These are phyloP conservation scores for Geotrypetes seraphini DNA, from an alignment of 2,797 vertebrate species.

Conservation along the genomic window DNA sequence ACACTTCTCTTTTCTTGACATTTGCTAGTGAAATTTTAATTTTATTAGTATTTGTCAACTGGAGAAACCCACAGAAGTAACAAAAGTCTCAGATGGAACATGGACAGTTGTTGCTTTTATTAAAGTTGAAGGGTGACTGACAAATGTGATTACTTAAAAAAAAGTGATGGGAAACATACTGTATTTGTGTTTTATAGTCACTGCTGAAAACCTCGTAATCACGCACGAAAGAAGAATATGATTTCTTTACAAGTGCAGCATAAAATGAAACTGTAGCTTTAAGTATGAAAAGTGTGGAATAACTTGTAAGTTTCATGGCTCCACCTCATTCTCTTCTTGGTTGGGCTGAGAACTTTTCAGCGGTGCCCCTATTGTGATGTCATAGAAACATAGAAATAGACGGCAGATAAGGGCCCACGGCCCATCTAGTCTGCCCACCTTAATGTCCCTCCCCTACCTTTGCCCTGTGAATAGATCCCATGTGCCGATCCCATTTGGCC, in stretches of 20 bases:
- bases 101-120: neutral
- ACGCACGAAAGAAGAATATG: neutral
- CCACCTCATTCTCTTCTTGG: too few species aligned
- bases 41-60: neutral
- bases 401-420: too few species aligned
- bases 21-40: constrained; percentile 11
- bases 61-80: neutral
- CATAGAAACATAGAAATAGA: too few species aligned
- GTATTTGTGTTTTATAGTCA: neutral
- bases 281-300: too few species aligned
- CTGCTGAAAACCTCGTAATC: neutral
- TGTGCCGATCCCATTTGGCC: too few species aligned
- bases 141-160: neutral
- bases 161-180: fast-evolving
- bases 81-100: constrained; percentile 6
- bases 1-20: constrained; percentile 13
- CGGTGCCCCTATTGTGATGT: too few species aligned
- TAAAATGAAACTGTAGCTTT: neutral
- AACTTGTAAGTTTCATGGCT: too few species aligned
- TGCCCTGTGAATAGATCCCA: too few species aligned
- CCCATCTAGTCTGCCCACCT: too few species aligned
- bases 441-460: too few species aligned
- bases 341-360: too few species aligned
- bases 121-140: constrained; percentile 7
- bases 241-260: neutral